Base-by-base conservation (phyloP, 2,888 invertebrate species). In the Orthosia gothica region DNA sequence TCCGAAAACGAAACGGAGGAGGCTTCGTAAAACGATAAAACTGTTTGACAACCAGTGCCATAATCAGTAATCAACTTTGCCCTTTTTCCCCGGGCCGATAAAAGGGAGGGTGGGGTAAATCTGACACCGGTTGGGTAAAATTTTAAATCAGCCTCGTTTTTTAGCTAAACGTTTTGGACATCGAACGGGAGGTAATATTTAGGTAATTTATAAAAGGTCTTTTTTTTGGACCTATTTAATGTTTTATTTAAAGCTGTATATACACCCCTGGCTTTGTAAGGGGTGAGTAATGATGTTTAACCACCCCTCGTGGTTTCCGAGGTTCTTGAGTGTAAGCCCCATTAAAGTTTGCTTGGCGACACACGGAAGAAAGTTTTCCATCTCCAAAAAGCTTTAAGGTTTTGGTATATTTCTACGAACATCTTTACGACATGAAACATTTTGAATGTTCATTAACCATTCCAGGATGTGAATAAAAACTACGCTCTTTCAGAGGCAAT, bases 11-110 rank as follows among this genome's bases (percentile, higher is more conserved):
- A 49, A 57, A 18, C 47, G 13, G 20, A 54, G 67, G 40, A 57
- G 16, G 26, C 47, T 70, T 70, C 40, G 18, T 70, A 55, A 67
- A 66, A 64, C 75, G 67, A 76, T 78, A 64, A 81, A 76, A 78
- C 74, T 73, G 74, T 87, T 87, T 86, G 81, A 83, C 83, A 78
- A 67, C 70, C 86, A 65, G 59, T 65, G 69, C 61, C 83, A 80
- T 88, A 83, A 88, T 88, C 89, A 84, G 87, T 90, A 89, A 90
- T 91, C 89, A 88, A 88, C 81, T 83, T 81, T 79, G 81, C 76
- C 85, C 81, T 83, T 76, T 73, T 74, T 65, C 65, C 67, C 61
- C 61, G 62, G 72, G 58, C 65, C 74, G 62, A 74, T 80, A 82
- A 79, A 79, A 69, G 65, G 79, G 79, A 77, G 76, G 70, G 62